These are phyloP conservation scores for Chondrosia reniformis DNA, from an alignment of 37 sponge, comb jelly and placozoan species.

Conservation along the genomic window DNA sequence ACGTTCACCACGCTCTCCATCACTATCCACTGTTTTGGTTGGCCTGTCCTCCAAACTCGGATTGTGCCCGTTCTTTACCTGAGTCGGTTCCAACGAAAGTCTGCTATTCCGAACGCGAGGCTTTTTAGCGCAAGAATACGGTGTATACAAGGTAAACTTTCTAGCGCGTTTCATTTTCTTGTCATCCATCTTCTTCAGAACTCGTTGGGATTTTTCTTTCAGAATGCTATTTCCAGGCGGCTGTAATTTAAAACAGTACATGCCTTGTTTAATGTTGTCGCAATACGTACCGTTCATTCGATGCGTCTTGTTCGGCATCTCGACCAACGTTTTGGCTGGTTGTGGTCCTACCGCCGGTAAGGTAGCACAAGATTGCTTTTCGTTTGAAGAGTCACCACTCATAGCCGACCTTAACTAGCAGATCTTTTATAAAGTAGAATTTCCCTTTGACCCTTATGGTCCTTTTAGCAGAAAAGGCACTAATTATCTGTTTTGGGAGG, in stretches of 20 bases:
- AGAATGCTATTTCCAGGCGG: background rate
- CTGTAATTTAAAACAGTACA: slow-evolving; percentile 14
- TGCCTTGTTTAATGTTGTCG: slow-evolving; percentile 26
- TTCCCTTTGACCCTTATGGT: background rate
- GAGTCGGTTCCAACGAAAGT: no score
- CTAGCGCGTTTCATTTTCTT: background rate
- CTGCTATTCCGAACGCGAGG: no score
- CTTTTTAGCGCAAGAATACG: background rate
- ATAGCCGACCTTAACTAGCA: background rate
- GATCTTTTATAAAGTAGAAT: background rate
- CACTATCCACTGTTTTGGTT: no score
- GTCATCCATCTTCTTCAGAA: background rate
- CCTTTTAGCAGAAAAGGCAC: background rate
- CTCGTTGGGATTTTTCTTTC: background rate
- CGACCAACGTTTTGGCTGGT: background rate
- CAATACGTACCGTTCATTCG: slow-evolving; percentile 22
- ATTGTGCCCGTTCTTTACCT: no score
- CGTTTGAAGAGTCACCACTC: no score
- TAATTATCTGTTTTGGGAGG: background rate
- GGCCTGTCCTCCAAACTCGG: no score
- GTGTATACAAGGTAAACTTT: slow-evolving; percentile 8
- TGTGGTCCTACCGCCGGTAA: background rate
- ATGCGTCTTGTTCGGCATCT: slow-evolving; percentile 19
- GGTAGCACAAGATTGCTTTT: no score
- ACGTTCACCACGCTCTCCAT: background rate